phyloP scores from a whole-genome alignment of 2,797 vertebrate species.

The Enteromius anoplus region DNA sequence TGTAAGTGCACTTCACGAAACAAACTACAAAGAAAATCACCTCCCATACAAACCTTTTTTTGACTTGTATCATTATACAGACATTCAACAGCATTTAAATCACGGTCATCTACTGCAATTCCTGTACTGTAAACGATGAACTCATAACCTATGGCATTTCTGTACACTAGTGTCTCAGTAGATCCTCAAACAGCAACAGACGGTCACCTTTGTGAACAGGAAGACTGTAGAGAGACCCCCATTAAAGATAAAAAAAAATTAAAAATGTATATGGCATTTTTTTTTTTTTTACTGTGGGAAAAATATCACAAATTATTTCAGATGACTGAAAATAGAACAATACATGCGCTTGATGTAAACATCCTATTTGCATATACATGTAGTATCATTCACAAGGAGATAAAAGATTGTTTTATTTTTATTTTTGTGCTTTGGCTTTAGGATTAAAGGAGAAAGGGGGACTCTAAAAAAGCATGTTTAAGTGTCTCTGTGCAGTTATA shows the following conservation, averaged over 20 bases:
- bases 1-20: slow-evolving; percentile 69
- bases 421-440: slow-evolving; percentile 21
- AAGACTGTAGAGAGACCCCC: slow-evolving; percentile 72
- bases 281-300: slow-evolving; percentile 16
- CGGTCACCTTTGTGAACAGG: slow-evolving; percentile 57
- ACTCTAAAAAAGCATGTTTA: slow-evolving; percentile 1
- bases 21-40: slow-evolving; percentile 56
- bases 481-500: slow-evolving; percentile 43
- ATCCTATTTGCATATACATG: neutral
- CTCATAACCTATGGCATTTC: slow-evolving; percentile 64
- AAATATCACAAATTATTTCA: neutral
- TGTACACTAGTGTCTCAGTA: slow-evolving; percentile 77
- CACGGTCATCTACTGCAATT: slow-evolving; percentile 58
- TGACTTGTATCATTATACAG: slow-evolving; percentile 57
- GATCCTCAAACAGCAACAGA: slow-evolving; percentile 56
- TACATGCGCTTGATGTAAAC: neutral
- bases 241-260: neutral
- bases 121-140: slow-evolving; percentile 61
- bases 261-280: slow-evolving; percentile 35
- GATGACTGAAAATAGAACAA: neutral
- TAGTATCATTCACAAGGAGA: slow-evolving; percentile 21
- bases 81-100: slow-evolving; percentile 59
- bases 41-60: slow-evolving; percentile 56
- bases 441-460: neutral
- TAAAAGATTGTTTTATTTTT: neutral